These are phyloP conservation scores for Podarcis muralis DNA, from an alignment of 2,113 vertebrate genomes.

Conservation along the genomic window DNA sequence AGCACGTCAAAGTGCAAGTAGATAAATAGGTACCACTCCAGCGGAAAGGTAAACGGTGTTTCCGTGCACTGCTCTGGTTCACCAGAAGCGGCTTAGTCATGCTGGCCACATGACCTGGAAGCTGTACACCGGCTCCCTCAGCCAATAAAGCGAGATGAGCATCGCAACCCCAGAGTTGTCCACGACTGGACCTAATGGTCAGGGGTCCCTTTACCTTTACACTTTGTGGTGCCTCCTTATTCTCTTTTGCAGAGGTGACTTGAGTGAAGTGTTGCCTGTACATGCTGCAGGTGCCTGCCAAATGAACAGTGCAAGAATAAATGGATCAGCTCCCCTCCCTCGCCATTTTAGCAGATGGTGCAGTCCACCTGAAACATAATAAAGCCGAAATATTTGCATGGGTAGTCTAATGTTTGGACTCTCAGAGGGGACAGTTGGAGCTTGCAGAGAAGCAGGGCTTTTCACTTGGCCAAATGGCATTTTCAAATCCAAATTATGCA, in stretches of 20 bases:
- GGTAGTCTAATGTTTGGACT: background rate
- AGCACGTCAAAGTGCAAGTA: no score
- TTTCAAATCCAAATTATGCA: background rate
- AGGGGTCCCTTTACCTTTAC: no score
- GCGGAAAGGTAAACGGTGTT: no score
- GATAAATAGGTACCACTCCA: no score
- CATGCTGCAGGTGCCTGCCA: background rate
- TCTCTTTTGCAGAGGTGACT: background rate
- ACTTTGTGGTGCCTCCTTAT: background rate
- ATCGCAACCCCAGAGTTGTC: no score
- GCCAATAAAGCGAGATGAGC: no score
- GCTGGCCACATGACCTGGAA: no score
- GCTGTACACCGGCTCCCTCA: no score
- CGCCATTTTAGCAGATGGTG: background rate
- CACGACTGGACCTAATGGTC: no score
- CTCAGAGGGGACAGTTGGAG: rapidly evolving
- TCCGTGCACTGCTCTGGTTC: no score
- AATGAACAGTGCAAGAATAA: background rate
- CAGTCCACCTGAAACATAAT: background rate
- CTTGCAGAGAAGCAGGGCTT: background rate
- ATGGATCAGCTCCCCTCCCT: background rate
- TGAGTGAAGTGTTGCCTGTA: background rate
- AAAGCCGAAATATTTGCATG: background rate
- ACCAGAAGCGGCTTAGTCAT: no score
- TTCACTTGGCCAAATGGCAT: background rate